Percentiles rank a stretch among this genome's conserved stretches.
These are phyloP conservation scores for Thymelicus lineola DNA, from an alignment of 2,888 invertebrate species.

Conservation along the genomic window DNA sequence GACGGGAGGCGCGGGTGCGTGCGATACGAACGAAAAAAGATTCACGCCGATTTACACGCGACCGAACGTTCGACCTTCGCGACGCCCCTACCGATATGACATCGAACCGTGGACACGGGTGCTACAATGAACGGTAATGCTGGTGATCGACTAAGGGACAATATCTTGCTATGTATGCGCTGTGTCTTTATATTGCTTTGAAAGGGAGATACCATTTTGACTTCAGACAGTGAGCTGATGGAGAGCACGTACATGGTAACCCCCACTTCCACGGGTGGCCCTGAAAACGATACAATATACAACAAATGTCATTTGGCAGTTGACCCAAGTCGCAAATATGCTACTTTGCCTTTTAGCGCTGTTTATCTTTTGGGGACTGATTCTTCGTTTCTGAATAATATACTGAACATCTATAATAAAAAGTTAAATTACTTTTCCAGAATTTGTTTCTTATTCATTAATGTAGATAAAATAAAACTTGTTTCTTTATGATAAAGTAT, in stretches of 20 bases:
- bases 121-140: slow-evolving; percentile 83
- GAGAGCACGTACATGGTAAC: slow-evolving; percentile 94
- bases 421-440: too few relatives aligned
- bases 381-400: neutral
- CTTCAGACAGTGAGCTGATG: slow-evolving; percentile 94
- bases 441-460: neutral
- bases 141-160: slow-evolving; percentile 79
- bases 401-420: neutral
- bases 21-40: slow-evolving; percentile 46
- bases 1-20: slow-evolving; percentile 59
- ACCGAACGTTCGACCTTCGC: slow-evolving; percentile 45
- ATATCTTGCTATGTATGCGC: slow-evolving; percentile 78
- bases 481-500: too few relatives aligned
- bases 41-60: slow-evolving; percentile 45
- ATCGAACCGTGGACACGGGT: slow-evolving; percentile 83
- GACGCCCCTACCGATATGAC: slow-evolving; percentile 58
- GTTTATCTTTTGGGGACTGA: neutral
- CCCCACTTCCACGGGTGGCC: slow-evolving; percentile 92
- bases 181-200: slow-evolving; percentile 76
- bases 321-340: slow-evolving; percentile 2
- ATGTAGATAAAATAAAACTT: too few relatives aligned
- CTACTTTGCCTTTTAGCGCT: neutral
- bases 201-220: slow-evolving; percentile 87
- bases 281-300: slow-evolving; percentile 86
- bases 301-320: slow-evolving; percentile 49